Evolutionary conservation across 2,113 vertebrate genomes (phyloP).

Genomic region (Quiscalus mexicanus): DNA sequence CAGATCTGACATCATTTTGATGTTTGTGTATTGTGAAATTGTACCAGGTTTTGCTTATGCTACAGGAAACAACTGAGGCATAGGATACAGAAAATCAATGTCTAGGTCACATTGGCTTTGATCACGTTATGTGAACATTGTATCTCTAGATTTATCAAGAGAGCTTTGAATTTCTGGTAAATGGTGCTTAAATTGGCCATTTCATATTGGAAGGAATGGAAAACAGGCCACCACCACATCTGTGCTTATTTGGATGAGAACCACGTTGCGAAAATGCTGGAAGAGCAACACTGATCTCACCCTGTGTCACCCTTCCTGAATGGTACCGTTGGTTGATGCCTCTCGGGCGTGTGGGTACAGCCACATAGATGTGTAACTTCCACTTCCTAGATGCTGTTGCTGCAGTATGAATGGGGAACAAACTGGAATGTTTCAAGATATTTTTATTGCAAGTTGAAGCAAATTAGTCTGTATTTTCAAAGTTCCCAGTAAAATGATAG

Average conservation of each 20-base stretch:
- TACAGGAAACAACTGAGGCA: constrained; percentile 49
- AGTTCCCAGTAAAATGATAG: constrained; percentile 53
- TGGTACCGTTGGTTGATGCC: constrained; percentile 50
- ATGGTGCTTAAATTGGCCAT: constrained; percentile 18
- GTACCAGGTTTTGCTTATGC: constrained; percentile 37
- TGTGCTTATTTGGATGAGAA: neutral
- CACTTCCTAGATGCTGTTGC: constrained; percentile 4
- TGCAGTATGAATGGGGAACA: constrained; percentile 64
- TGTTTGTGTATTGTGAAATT: constrained; percentile 41
- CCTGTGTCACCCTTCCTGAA: neutral
- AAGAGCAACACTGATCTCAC: constrained; percentile 5
- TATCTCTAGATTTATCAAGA: constrained; percentile 67
- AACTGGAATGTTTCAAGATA: constrained; percentile 75
- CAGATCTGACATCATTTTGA: neutral
- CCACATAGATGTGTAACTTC: neutral
- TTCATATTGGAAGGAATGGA: neutral
- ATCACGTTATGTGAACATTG: constrained; percentile 54
- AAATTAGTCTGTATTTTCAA: constrained; percentile 59
- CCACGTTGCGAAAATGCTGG: neutral
- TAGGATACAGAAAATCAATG: constrained; percentile 27
- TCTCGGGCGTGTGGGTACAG: neutral
- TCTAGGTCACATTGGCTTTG: constrained; percentile 68
- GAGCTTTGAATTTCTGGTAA: constrained; percentile 51
- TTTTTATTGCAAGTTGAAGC: constrained; percentile 60
- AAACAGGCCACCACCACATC: neutral